Evolutionary conservation across 2,888 invertebrate genomes (phyloP).

Genomic region (Notodonta dromedarius): DNA sequence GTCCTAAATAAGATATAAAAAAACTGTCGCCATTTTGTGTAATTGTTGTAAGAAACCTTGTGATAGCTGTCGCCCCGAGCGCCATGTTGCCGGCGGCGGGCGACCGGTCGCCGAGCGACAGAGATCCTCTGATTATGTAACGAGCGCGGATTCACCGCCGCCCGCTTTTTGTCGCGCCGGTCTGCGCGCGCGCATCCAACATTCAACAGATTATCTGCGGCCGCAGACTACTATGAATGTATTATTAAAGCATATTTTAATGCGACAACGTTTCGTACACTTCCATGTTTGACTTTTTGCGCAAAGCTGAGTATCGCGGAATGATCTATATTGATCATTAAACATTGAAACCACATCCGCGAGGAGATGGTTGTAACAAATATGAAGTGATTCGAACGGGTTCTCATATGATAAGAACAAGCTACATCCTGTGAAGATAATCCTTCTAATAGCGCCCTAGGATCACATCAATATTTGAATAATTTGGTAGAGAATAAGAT

Average conservation of each 20-base stretch:
- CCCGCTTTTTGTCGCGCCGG: constrained; percentile 48
- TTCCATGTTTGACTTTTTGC: constrained; percentile 2
- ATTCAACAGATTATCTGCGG: constrained; percentile 63
- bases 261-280: constrained; percentile 9
- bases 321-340: constrained; percentile 4
- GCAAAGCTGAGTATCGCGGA: neutral
- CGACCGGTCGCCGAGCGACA: constrained; percentile 30
- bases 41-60: too few species aligned
- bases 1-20: too few species aligned
- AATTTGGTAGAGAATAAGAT: too few species aligned
- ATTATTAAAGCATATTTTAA: constrained; percentile 9
- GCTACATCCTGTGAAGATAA: too few species aligned
- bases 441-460: too few species aligned
- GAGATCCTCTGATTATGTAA: constrained; percentile 64
- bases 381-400: neutral
- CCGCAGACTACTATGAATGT: constrained; percentile 18
- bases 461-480: too few species aligned
- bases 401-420: too few species aligned
- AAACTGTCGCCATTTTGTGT: too few species aligned
- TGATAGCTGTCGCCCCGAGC: constrained; percentile 18
- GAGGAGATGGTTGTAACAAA: neutral
- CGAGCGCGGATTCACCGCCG: constrained; percentile 53
- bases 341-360: neutral
- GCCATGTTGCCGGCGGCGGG: constrained; percentile 30
- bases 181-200: constrained; percentile 39